phyloP scores from a whole-genome alignment of 2,113 vertebrate species.

The Scatophagus argus region DNA sequence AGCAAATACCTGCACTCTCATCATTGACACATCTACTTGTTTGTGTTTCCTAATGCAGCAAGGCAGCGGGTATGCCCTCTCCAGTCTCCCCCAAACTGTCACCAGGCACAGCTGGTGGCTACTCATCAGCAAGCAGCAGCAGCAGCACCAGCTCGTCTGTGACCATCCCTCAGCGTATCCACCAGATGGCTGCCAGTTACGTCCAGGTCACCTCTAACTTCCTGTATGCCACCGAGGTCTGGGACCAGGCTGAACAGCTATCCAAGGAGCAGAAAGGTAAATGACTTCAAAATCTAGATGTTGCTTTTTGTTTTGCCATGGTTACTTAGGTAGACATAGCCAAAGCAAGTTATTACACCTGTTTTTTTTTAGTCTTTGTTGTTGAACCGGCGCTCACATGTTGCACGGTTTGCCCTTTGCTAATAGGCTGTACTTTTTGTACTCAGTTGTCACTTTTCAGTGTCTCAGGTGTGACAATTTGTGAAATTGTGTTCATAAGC shows the following conservation, averaged over 20 bases:
- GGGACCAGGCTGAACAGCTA: slow-evolving; percentile 98
- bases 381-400: too few species aligned
- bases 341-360: background rate
- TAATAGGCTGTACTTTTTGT: too few species aligned
- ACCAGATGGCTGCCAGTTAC: slow-evolving; percentile 99
- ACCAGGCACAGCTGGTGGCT: slow-evolving; percentile 93
- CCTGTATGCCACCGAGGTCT: slow-evolving; percentile 97
- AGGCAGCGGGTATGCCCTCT: slow-evolving; percentile 95
- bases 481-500: too few species aligned
- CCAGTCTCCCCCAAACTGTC: slow-evolving; percentile 98
- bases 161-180: slow-evolving; percentile 98
- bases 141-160: slow-evolving; percentile 93
- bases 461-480: too few species aligned
- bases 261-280: slow-evolving; percentile 96
- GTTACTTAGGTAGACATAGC: background rate
- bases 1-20: background rate
- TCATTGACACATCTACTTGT: background rate
- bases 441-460: too few species aligned
- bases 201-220: slow-evolving; percentile 99
- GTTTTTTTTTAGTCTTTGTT: too few species aligned
- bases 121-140: slow-evolving; percentile 90
- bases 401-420: too few species aligned
- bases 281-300: background rate
- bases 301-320: background rate
- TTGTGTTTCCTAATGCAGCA: slow-evolving; percentile 79